Evolutionary conservation across 2,888 invertebrate genomes (phyloP).

Genomic region (Nephrotoma flavescens): DNA sequence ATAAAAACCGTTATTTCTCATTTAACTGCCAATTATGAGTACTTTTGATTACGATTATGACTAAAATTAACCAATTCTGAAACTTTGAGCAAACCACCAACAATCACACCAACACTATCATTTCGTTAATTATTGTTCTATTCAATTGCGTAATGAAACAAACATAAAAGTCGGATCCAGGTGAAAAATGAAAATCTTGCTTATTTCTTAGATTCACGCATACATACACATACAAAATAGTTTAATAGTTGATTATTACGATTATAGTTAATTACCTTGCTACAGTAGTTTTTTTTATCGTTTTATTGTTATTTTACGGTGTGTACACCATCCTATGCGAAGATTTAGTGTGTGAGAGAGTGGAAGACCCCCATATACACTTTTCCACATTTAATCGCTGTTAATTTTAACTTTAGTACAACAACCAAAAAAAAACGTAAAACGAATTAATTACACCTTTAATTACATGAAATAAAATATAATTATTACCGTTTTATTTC

Average conservation of each 20-base stretch:
- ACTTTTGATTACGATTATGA: too few relatives aligned
- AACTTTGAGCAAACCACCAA: too few relatives aligned
- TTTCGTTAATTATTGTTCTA: not conserved
- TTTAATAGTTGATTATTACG: not conserved
- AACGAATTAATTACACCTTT: not conserved
- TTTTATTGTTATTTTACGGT: not conserved
- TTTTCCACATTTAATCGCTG: not conserved
- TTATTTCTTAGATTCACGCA: not conserved
- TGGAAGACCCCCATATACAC: not conserved
- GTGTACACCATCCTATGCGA: not conserved
- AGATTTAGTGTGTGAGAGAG: not conserved
- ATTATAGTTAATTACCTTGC: not conserved
- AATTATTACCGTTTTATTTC: not conserved
- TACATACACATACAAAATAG: not conserved
- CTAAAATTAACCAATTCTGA: too few relatives aligned
- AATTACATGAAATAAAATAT: not conserved
- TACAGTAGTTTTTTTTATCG: not conserved
- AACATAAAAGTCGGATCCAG: not conserved
- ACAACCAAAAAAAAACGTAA: not conserved
- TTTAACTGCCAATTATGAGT: too few relatives aligned
- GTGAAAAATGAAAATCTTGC: not conserved
- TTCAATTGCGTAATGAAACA: not conserved
- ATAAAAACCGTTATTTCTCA: too few relatives aligned
- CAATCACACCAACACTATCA: not conserved
- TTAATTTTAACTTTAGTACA: not conserved